Conservation (phyloP, 2,797 vertebrate genomes). For the Sebastes cheni region DNA sequence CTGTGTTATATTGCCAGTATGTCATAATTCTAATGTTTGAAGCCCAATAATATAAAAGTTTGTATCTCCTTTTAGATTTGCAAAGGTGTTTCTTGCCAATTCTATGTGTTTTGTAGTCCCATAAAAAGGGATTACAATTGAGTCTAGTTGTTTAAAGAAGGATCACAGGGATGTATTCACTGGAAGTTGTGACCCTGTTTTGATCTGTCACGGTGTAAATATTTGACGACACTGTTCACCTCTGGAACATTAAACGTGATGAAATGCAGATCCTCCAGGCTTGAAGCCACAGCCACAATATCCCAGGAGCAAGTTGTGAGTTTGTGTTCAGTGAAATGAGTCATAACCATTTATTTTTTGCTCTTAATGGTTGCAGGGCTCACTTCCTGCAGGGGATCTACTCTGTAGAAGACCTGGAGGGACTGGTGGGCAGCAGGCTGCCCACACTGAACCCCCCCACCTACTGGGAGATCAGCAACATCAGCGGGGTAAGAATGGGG, state of each 20-base stretch:
- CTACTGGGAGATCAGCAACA: constrained; percentile 84
- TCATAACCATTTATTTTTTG: not conserved
- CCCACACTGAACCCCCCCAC: constrained; percentile 81
- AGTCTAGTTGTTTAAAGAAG: not conserved
- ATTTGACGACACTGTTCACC: not conserved
- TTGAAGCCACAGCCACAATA: not conserved
- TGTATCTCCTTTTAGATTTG: not conserved
- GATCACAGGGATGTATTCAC: not conserved
- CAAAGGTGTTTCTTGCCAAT: not conserved
- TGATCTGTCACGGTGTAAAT: not conserved
- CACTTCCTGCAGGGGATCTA: constrained; percentile 88
- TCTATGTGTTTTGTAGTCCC: not conserved
- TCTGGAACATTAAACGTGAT: not conserved
- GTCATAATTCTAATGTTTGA: not conserved
- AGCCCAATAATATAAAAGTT: no score
- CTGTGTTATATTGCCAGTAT: not conserved
- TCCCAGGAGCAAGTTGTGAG: not conserved
- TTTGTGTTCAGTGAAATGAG: not conserved
- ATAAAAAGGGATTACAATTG: no score
- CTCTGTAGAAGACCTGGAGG: constrained; percentile 83
- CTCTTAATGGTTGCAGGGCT: constrained; percentile 76
- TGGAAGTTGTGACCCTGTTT: not conserved
- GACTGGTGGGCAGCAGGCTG: constrained; percentile 73
- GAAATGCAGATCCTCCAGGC: not conserved
- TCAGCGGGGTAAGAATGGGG: constrained; percentile 72